Percentiles rank a stretch among this genome's conserved stretches.
Evolutionary conservation across 1,140 invertebrate genomes (phyloP).

Genomic region (Aradophagus sp.): DNA sequence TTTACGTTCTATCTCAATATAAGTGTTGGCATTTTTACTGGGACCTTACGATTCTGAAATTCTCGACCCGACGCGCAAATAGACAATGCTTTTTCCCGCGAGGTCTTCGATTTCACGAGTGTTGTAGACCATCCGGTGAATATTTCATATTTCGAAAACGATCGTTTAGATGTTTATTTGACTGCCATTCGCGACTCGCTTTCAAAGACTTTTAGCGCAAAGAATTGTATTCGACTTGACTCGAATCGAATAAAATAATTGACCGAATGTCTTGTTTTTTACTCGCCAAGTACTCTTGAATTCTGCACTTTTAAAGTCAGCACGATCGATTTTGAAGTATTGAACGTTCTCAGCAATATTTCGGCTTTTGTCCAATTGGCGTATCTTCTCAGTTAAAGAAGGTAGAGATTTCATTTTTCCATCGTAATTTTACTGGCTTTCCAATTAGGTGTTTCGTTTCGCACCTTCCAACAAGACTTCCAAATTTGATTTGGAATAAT

Average conservation of each 20-base stretch:
- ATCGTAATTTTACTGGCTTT: too few relatives aligned
- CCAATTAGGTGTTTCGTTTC: too few relatives aligned
- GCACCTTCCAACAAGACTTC: too few relatives aligned
- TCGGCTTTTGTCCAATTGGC: too few relatives aligned
- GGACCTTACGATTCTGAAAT: slow-evolving; percentile 17
- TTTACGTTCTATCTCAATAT: too few relatives aligned
- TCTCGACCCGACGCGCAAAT: slow-evolving; percentile 43
- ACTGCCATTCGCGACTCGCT: slow-evolving; percentile 22
- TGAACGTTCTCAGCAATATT: slow-evolving; percentile 18
- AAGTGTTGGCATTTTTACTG: slow-evolving; percentile 3
- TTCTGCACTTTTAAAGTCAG: slow-evolving; percentile 3
- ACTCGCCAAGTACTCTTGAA: not conserved
- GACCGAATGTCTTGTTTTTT: slow-evolving; percentile 4
- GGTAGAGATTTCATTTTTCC: too few relatives aligned
- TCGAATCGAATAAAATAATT: slow-evolving; percentile 1
- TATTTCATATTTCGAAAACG: slow-evolving; percentile 35
- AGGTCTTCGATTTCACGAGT: slow-evolving; percentile 53
- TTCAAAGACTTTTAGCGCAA: slow-evolving; percentile 5
- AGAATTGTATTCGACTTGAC: slow-evolving; percentile 6
- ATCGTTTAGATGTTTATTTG: slow-evolving; percentile 27
- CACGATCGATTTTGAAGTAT: slow-evolving; percentile 29
- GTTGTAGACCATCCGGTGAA: slow-evolving; percentile 9
- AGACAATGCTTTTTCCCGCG: slow-evolving; percentile 60
- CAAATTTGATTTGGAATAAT: too few relatives aligned
- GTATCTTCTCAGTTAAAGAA: too few relatives aligned